Evolutionary conservation across 1,140 invertebrate genomes (phyloP).

Genomic region (Bilobella aurantiaca): DNA sequence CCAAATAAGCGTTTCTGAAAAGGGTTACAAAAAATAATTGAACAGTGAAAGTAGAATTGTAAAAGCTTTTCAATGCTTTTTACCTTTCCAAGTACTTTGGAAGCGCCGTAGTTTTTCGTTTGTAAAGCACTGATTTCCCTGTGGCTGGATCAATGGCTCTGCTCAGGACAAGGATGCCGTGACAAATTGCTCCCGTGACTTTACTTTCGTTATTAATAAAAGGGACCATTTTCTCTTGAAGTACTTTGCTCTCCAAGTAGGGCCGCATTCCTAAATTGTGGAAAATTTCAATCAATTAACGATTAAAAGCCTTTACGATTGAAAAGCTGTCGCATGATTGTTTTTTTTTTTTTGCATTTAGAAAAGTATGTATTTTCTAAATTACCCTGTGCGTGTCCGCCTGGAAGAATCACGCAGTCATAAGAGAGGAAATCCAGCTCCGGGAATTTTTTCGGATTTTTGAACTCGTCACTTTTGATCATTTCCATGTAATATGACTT

Average conservation of each 20-base stretch:
- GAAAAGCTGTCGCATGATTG: too few relatives aligned
- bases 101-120: slow-evolving; percentile 27
- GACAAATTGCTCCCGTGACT: slow-evolving; percentile 28
- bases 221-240: slow-evolving; percentile 25
- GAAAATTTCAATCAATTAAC: too few relatives aligned
- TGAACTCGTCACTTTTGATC: slow-evolving; percentile 16
- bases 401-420: slow-evolving; percentile 27
- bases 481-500: slow-evolving; percentile 21
- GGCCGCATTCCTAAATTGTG: slow-evolving; percentile 25
- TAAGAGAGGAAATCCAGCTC: slow-evolving; percentile 22
- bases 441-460: slow-evolving; percentile 19
- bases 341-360: too few relatives aligned
- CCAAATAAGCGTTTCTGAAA: slow-evolving; percentile 24
- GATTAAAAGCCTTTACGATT: too few relatives aligned
- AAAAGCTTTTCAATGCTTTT: slow-evolving; percentile 6
- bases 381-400: slow-evolving; percentile 31
- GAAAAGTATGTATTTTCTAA: background rate
- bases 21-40: too few relatives aligned
- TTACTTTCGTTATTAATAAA: slow-evolving; percentile 23
- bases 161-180: slow-evolving; percentile 25
- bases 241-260: slow-evolving; percentile 21
- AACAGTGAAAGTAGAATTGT: too few relatives aligned
- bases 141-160: slow-evolving; percentile 26
- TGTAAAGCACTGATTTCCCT: slow-evolving; percentile 29
- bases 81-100: slow-evolving; percentile 34